Evolutionary conservation across 2,797 vertebrate species (phyloP), one percentile per base, ranked within the genome.

Genomic region (Novumbra hubbsi): DNA sequence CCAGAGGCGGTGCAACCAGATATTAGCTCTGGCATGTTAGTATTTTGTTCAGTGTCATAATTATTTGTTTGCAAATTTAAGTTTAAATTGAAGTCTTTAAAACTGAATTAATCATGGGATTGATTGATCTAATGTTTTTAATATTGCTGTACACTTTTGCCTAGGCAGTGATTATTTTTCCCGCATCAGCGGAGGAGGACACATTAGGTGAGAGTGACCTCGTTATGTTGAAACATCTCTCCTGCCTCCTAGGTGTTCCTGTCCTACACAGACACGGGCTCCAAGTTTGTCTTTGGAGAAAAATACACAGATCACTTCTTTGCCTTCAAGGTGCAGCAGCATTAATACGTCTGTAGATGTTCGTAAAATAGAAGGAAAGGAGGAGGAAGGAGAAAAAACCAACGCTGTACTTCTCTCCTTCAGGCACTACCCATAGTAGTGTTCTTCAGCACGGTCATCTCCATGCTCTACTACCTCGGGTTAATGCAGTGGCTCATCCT

Each of bases 401-500:
- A 63, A 64, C 62, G 19, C 14, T 32, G 62, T 62, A 15, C 28
- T 32, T 16, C 3, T 32, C 9, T 64, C 62, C 1, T 19, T 7
- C 60, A 97, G 96, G 92, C 96, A 64, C 88, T 96, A 81, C 96
- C 95, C 11, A 91, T 95, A 1, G 87, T 97, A 68, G 45, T 96
- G 74, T 97, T 97, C 90, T 91, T 96, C 88, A 96, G 94, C 86
- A 92, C 93, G 0, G 79, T 95, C 63, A 93, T 95, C 91, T 95
- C 95, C 71, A 90, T 96, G 85, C 92, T 97, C 17, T 96, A 95
- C 83, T 84, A 93, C 1, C 0, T 92, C 55, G 94, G 95, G 73
- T 85, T 96, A 80, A 95, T 98, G 94, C 91, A 94, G 21, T 97
- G 96, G 95, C 75, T 96, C 16, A 72, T 95, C 87, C 81, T 85